Base-by-base conservation (phyloP, 2,113 vertebrate species). In the Menura novaehollandiae region DNA sequence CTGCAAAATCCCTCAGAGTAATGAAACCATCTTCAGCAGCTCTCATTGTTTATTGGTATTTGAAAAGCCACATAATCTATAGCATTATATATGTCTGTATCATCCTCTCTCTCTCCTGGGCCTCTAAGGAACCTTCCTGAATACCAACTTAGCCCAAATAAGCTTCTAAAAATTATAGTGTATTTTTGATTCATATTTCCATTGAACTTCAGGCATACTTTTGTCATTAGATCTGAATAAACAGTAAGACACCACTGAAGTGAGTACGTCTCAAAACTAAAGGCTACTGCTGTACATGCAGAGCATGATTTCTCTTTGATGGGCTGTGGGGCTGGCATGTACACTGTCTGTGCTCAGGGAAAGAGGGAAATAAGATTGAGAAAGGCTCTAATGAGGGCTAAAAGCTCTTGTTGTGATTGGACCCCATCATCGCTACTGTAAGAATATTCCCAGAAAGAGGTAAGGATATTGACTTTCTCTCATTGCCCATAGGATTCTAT, bases 351-450 rank as follows among this genome's bases (percentile, higher is more conserved):
- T 21, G 22, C 53, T n/a, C 30, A 46, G n/a, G 23, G 18, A 2
- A 75, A 52, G 28, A 63, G 39, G 52, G 35, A 67, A 88, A 53
- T 19, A 39, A 82, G n/a, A 20, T 3, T 13, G 15, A 91, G 46
- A 63, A 71, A 75, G 35, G 15, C 33, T 59, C 24, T 6, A 43
- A 39, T 7, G 26, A 75, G 32, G 28, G 52, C 46, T 79, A 41
- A 85, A 71, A 72, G n/a, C 62, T 67, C 67, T 26, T 26, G 14
- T 4, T 15, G 12, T n/a, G 28, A n/a, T 18, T 28, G 43, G 52
- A 49, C 7, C 4, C 32, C 4, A 3, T 33, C 15, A 49, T 6
- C 1, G 0, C 11, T 13, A n/a, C 49, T 28, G 2, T 58, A 49
- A 28, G 10, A 82, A 15, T 15, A 78, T 7, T 15, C 6, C 10